phyloP scores from a whole-genome alignment of 2,113 vertebrate genomes.

The Malaclemys terrapin region DNA sequence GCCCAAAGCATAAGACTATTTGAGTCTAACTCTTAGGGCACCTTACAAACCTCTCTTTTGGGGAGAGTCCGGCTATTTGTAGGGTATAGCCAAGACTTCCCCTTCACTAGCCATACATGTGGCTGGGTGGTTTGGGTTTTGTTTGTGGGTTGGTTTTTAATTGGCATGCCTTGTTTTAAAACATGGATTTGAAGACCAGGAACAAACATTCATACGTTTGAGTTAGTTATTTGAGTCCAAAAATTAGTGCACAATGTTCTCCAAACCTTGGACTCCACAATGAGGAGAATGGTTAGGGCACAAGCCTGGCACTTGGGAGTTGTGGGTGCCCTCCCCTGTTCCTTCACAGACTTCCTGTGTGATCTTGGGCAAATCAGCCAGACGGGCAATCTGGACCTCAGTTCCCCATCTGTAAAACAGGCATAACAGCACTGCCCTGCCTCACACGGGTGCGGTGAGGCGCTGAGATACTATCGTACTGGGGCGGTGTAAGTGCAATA shows the following conservation, averaged over 20 bases:
- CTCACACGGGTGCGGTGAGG: not conserved
- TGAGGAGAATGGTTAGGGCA: not conserved
- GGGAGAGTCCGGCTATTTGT: not conserved
- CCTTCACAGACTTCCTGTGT: not conserved
- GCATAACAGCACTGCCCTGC: not conserved
- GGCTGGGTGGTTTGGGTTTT: not conserved
- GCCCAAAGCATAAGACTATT: not conserved
- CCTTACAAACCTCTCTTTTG: not conserved
- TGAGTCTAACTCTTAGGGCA: not conserved
- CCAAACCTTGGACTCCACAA: not conserved
- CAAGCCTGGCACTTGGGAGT: not conserved
- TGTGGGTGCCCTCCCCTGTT: not conserved
- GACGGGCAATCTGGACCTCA: not conserved
- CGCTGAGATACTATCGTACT: not conserved
- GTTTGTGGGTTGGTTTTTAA: not conserved
- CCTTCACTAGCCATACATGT: not conserved
- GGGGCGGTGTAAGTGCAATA: not conserved
- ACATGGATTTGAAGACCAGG: not conserved
- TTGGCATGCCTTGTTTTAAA: not conserved
- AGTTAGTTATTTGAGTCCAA: not conserved
- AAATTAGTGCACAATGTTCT: not conserved
- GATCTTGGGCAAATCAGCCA: constrained; percentile 9
- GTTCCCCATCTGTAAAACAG: not conserved
- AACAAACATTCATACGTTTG: not conserved
- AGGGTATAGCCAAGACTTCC: not conserved